phyloP scores from a whole-genome alignment of 2,888 invertebrate species.

The Ormyrus rosae region DNA sequence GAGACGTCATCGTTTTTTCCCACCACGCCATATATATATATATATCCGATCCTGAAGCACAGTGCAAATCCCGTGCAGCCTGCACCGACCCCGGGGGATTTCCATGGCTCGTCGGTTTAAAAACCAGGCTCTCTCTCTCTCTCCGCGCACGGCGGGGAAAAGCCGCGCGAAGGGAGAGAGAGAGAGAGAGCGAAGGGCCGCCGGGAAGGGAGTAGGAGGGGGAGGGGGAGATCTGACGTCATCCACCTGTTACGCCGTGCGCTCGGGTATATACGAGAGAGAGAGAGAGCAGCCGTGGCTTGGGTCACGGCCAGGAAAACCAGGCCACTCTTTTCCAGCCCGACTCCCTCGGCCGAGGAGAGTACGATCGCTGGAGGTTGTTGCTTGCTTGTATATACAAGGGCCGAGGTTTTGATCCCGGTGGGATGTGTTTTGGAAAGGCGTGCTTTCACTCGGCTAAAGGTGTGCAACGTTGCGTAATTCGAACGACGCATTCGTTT shows the following conservation, averaged over 20 bases:
- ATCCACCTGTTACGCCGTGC: slow-evolving; percentile 73
- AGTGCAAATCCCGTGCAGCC: too few relatives aligned
- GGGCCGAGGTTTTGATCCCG: too few relatives aligned
- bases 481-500: too few relatives aligned
- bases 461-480: too few relatives aligned
- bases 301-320: slow-evolving; percentile 74
- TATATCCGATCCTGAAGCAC: too few relatives aligned
- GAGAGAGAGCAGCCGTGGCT: slow-evolving; percentile 55
- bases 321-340: slow-evolving; percentile 65
- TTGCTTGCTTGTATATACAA: too few relatives aligned
- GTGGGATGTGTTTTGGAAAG: too few relatives aligned
- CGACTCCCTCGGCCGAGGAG: background rate
- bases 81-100: background rate
- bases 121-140: slow-evolving; percentile 13
- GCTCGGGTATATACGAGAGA: background rate
- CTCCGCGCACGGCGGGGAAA: background rate
- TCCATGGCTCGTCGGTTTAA: slow-evolving; percentile 32
- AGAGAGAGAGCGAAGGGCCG: background rate
- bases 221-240: slow-evolving; percentile 63
- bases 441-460: too few relatives aligned
- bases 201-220: slow-evolving; percentile 24
- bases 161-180: background rate
- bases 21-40: too few relatives aligned
- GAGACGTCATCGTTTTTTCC: too few relatives aligned
- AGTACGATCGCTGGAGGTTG: background rate